Evolutionary conservation across 2,797 vertebrate genomes (phyloP).

Genomic region (Gymnothorax javanicus): DNA sequence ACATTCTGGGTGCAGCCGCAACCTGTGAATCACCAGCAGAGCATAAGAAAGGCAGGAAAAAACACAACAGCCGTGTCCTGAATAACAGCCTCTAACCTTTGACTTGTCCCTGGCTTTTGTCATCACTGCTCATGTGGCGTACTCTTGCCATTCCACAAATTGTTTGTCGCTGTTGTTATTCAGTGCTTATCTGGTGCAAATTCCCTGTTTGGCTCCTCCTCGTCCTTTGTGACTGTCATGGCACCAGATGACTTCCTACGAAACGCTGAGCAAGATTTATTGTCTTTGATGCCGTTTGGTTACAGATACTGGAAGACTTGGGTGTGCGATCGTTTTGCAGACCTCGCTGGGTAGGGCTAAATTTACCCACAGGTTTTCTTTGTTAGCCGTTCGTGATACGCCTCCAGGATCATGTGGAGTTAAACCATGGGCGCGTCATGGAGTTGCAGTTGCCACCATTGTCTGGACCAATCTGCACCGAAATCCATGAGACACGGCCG

Average conservation of each 20-base stretch:
- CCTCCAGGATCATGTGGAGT: background rate
- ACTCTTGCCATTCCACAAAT: background rate
- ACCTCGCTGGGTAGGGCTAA: background rate
- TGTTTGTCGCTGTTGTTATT: background rate
- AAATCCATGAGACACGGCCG: background rate
- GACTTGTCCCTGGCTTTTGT: constrained; percentile 4
- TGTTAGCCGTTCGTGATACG: background rate
- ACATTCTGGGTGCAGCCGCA: background rate
- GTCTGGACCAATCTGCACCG: background rate
- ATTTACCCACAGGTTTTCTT: background rate
- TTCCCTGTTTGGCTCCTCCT: background rate
- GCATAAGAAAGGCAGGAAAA: constrained; percentile 13
- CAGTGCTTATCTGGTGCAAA: background rate
- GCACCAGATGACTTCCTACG: background rate
- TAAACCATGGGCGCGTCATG: background rate
- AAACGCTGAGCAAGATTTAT: background rate
- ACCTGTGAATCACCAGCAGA: constrained; percentile 12
- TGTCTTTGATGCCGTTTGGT: background rate
- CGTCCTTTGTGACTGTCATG: background rate
- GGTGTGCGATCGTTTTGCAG: background rate
- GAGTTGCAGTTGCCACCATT: background rate
- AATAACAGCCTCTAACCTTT: background rate
- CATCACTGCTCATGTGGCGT: background rate
- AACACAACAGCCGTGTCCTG: background rate
- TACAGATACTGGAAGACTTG: background rate